phyloP scores from a whole-genome alignment of 2,797 vertebrate genomes.

The Arnoldichthys spilopterus region DNA sequence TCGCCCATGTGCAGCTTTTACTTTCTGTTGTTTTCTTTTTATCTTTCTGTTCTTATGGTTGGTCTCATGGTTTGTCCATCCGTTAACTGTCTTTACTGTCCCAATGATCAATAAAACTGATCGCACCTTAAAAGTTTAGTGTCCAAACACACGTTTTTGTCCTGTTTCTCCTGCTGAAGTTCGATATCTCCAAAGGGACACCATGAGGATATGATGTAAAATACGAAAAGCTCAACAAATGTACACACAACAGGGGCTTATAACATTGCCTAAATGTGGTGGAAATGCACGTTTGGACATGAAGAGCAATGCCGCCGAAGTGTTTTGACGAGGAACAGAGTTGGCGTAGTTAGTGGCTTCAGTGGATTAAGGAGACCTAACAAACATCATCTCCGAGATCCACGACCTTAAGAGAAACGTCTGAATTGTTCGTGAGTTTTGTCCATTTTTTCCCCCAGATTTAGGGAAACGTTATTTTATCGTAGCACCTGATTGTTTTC shows the following conservation, averaged over 20 bases:
- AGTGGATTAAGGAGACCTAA: neutral
- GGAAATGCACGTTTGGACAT: neutral
- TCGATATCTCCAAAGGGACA: neutral
- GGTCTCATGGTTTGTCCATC: neutral
- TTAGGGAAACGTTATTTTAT: neutral
- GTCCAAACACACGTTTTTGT: too few species aligned
- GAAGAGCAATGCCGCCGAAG: neutral
- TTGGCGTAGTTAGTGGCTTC: neutral
- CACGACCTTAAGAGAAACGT: neutral
- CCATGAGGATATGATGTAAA: too few species aligned
- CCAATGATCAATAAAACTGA: neutral
- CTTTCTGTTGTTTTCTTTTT: neutral
- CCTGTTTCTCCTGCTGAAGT: neutral
- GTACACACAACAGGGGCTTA: neutral
- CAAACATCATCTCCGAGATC: neutral
- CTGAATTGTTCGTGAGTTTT: neutral
- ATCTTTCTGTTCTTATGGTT: neutral
- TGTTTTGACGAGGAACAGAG: neutral
- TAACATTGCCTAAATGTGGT: neutral
- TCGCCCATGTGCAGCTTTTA: neutral
- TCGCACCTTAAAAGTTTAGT: neutral
- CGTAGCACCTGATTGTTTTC: neutral
- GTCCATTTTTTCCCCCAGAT: neutral
- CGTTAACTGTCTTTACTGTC: neutral
- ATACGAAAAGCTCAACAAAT: neutral